Percentiles rank a stretch among this genome's conserved stretches.
Evolutionary conservation across 2,797 vertebrate species (phyloP).

Genomic region (Poecile montanus): DNA sequence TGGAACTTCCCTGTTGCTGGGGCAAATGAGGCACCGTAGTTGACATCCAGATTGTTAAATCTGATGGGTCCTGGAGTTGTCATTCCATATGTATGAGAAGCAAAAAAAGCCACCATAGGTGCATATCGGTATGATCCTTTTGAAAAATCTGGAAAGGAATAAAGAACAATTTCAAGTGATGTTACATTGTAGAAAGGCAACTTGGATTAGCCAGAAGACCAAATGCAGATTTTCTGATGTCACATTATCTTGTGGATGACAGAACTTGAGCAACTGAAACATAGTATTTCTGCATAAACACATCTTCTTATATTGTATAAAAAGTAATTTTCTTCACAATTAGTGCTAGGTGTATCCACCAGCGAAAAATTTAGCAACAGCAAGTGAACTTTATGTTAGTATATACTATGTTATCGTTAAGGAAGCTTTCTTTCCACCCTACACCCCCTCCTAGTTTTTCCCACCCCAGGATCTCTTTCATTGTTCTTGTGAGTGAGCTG

Average conservation of each 20-base stretch:
- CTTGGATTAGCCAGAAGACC: not conserved
- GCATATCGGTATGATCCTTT: conserved; percentile 83
- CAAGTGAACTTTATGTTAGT: not conserved
- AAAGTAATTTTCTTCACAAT: conserved; percentile 51
- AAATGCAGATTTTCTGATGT: conserved; percentile 1
- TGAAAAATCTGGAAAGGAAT: conserved; percentile 79
- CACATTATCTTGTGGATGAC: not conserved
- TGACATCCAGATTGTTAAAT: conserved; percentile 83
- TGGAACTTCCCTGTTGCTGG: conserved; percentile 80
- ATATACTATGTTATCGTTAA: not conserved
- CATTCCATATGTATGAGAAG: conserved; percentile 81
- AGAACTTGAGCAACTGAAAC: not conserved
- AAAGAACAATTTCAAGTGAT: not conserved
- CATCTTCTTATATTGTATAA: not conserved
- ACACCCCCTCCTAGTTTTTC: not conserved
- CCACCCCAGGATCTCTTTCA: not conserved
- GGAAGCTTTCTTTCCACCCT: not conserved
- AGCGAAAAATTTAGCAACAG: conserved; percentile 29
- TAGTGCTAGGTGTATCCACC: not conserved
- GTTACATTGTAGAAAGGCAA: not conserved
- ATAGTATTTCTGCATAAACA: not conserved
- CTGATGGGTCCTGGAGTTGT: conserved; percentile 77
- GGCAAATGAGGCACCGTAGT: conserved; percentile 80
- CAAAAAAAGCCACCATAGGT: conserved; percentile 84
- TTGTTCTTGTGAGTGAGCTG: not conserved